Percentiles rank a stretch among this genome's conserved stretches.
Evolutionary conservation across 2,113 vertebrate species (phyloP).

Genomic region (Orthonyx spaldingii): DNA sequence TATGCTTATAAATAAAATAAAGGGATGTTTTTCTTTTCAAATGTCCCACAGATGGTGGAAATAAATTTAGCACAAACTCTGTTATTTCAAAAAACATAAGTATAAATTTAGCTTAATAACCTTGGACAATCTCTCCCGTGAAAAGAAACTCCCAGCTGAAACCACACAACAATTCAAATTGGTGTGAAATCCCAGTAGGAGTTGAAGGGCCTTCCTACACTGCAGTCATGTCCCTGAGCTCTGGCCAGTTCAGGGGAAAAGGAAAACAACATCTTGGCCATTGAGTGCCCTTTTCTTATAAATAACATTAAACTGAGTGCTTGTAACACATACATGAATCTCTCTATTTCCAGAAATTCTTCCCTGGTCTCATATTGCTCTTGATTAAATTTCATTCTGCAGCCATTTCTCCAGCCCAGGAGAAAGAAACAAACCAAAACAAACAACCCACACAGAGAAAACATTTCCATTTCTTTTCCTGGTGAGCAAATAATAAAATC

Average conservation of each 20-base stretch:
- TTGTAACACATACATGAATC: not conserved
- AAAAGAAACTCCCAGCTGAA: slow-evolving; percentile 5
- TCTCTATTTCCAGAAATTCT: not conserved
- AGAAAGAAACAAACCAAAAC: not conserved
- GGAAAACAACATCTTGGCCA: not conserved
- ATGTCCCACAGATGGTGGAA: not conserved
- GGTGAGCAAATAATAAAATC: not conserved
- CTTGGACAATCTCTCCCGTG: not conserved
- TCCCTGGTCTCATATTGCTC: not conserved
- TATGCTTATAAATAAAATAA: not conserved
- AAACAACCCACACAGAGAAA: not conserved
- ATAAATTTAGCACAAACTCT: not conserved
- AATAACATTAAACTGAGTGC: not conserved
- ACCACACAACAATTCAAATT: not conserved
- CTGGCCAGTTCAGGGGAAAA: not conserved
- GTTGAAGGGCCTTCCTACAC: not conserved
- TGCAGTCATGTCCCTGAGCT: not conserved
- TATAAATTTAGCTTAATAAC: slow-evolving; percentile 6
- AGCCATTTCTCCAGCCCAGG: not conserved
- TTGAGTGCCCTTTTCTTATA: not conserved
- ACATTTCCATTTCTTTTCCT: not conserved
- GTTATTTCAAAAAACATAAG: not conserved
- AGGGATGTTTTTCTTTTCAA: not conserved
- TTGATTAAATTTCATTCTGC: not conserved
- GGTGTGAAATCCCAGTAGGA: not conserved